Percentiles rank a stretch among this genome's conserved stretches.
Conservation (phyloP, 2,113 vertebrate species). For the Plectropomus leopardus region DNA sequence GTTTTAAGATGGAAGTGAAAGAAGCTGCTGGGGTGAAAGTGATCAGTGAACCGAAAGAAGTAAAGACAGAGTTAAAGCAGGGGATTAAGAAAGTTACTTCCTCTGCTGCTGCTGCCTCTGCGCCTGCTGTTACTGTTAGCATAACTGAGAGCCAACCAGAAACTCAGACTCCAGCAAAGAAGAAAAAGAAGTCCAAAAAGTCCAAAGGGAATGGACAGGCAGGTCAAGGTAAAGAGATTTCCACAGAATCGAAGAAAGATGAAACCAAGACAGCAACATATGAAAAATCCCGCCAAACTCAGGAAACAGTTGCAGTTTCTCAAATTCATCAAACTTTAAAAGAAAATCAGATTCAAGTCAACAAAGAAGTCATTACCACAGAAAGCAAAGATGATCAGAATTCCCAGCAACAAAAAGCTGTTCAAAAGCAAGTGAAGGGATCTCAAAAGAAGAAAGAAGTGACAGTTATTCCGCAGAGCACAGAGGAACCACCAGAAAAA, state of each 20-base stretch:
- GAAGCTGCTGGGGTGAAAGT: slow-evolving; percentile 54
- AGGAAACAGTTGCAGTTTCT: slow-evolving; percentile 58
- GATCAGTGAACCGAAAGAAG: slow-evolving; percentile 53
- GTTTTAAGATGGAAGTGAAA: slow-evolving; percentile 45
- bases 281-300: slow-evolving; percentile 55
- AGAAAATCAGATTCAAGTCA: slow-evolving; percentile 62
- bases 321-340: slow-evolving; percentile 65
- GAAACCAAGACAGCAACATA: slow-evolving; percentile 50
- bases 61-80: slow-evolving; percentile 63
- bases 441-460: slow-evolving; percentile 73
- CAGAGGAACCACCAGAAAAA: slow-evolving; percentile 67
- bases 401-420: slow-evolving; percentile 56
- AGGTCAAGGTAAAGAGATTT: slow-evolving; percentile 63
- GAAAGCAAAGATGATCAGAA: slow-evolving; percentile 70
- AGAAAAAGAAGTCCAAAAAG: slow-evolving; percentile 85
- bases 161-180: slow-evolving; percentile 70
- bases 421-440: slow-evolving; percentile 73
- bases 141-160: slow-evolving; percentile 60
- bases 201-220: slow-evolving; percentile 71
- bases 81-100: slow-evolving; percentile 53
- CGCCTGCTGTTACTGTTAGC: slow-evolving; percentile 27
- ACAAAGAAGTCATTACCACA: slow-evolving; percentile 64
- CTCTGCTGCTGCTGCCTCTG: slow-evolving; percentile 37
- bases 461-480: slow-evolving; percentile 62
- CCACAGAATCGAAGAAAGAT: slow-evolving; percentile 62